Evolutionary conservation across 2,888 invertebrate species (phyloP).

Genomic region (Apantesis nais): DNA sequence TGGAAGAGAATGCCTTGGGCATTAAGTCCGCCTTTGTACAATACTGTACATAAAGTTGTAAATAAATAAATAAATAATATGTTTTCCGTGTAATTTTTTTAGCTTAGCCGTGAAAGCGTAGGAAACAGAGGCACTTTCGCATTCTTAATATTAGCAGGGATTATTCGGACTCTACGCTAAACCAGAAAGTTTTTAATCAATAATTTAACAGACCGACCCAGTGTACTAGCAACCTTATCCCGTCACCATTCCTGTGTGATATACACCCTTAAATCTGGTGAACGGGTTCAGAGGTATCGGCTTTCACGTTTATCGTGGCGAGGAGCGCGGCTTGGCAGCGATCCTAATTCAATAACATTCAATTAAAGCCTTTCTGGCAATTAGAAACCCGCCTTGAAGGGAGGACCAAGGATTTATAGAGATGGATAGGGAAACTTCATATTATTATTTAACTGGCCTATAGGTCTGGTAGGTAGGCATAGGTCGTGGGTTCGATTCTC

Average conservation of each 20-base stretch:
- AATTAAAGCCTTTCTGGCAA: conserved; percentile 70
- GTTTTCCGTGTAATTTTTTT: too few species aligned
- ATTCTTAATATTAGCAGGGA: too few species aligned
- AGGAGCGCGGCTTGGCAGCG: conserved; percentile 53
- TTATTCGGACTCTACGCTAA: background rate
- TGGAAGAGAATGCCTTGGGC: too few species aligned
- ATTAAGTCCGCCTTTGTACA: too few species aligned
- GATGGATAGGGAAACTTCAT: conserved; percentile 37
- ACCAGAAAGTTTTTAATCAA: background rate
- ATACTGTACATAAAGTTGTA: too few species aligned
- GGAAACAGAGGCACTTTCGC: too few species aligned
- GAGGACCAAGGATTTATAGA: conserved; percentile 20
- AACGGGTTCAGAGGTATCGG: conserved; percentile 21
- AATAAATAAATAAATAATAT: too few species aligned
- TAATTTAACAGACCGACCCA: background rate
- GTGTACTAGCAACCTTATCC: background rate
- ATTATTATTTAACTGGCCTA: background rate
- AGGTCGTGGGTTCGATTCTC: background rate
- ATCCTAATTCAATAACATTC: conserved; percentile 80
- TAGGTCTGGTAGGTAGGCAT: background rate
- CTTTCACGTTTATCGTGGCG: conserved; percentile 35
- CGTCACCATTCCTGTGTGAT: background rate
- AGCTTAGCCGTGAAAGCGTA: too few species aligned
- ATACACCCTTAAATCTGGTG: conserved; percentile 12
- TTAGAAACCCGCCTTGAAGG: conserved; percentile 60